Evolutionary conservation across 2,888 invertebrate species (phyloP), one percentile per base, ranked within the genome.

Genomic region (Sabellastarte sp.): DNA sequence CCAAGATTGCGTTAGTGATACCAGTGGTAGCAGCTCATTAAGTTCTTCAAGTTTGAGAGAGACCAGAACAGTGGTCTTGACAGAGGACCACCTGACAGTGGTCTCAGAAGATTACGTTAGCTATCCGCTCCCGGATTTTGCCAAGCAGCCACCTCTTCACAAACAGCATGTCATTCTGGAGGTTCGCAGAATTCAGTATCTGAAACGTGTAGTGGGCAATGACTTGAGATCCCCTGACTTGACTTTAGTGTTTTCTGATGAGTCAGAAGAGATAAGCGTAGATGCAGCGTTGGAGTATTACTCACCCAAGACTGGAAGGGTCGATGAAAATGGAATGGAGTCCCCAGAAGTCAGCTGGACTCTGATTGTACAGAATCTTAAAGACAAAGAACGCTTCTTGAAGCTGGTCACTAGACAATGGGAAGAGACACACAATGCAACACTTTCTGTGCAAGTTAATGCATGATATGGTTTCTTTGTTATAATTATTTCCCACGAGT

Each of bases 101-200:
- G 72, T 75, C 2, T 68, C 68, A 51, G 82, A 82, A 60, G 80
- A 81, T 70, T 63, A 77, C 32, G 80, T 80, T 33, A 80, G 77
- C 63, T 81, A 81, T 61, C 82, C 82, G 0, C 65, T 81, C n/a
- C 81, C 82, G 3, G 80, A 80, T 52, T 81, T 81, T 72, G 78
- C 76, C 4, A 67, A 77, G n/a, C 77, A 77, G 10, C 67, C 78
- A 3, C 81, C 82, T 3, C 76, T 75, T 41, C 74, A 75, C 15
- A 77, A 79, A 0, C 70, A 77, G 41, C 76, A 78, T 53, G 68
- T 73, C 29, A 72, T 81, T 3, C 59, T 73, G 1, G 77, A 80
- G 50, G 73, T 76, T 20, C 75, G 75, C 3, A 74, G 74, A 32
- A 68, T 81, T 26, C 78, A 78, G 62, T 74, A 74, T 61, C 68